Evolutionary conservation across 2,888 invertebrate species (phyloP), one percentile per base, ranked within the genome.

Genomic region (Sinodicranocentrus sp.): DNA sequence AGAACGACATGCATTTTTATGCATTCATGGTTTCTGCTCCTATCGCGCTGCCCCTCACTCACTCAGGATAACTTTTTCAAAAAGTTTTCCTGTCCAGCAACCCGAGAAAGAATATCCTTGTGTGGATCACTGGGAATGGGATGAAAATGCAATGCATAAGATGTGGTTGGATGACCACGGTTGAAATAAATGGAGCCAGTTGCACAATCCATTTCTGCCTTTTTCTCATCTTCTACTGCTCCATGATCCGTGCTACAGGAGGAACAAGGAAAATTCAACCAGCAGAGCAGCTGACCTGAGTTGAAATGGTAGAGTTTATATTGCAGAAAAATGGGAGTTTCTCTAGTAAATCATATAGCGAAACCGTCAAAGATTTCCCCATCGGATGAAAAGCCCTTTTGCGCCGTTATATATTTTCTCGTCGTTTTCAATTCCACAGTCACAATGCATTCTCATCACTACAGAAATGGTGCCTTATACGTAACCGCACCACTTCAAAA

Each of bases 121-220:
- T 59, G 25, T 59, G 59, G 10, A 54, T 44, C 19, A 54, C 15
- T 19, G 54, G 19, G 19, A 23, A 59, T 8, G 48, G 15, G 15
- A 25, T 13, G 59, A 59, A 59, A 26, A 59, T 61, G 33, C 61
- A 33, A 5, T 61, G 61, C 61, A 61, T 33, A 28, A n/a, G 61
- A 61, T 61, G 17, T 8, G 61, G 61, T 61, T 28, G 26, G 61
- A 28, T 61, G 59, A 25, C 25, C 59, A 25, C 26, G n/a, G 59
- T 10, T 10, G 17, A 59, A 59, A 59, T 21, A 59, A 59, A 59
- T 54, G 26, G 8, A 48, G n/a, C 13, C 39, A 13, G 39, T 8
- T 39, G n/a, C 17, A 17, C n/a, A 48, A 48, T 33, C 15, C 15
- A 48, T 13, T 5, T n/a, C 3, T 48, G 3, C n/a, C 15, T 13